Base-by-base conservation (phyloP, 2,888 invertebrate genomes). In the Ochropleura plecta region DNA sequence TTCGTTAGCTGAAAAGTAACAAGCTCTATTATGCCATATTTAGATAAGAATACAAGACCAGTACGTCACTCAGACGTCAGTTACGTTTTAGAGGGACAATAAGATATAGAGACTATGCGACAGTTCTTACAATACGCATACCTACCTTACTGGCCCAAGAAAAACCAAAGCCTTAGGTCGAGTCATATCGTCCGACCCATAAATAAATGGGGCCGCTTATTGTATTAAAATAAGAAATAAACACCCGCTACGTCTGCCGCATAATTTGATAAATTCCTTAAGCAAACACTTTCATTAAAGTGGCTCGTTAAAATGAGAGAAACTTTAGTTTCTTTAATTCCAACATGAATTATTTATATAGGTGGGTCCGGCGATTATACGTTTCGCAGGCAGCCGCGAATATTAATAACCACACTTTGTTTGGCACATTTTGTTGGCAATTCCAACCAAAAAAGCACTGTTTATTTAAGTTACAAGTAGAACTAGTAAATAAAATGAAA, bases 301-400 rank as follows among this genome's bases (percentile, higher is more conserved):
- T 79, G 70, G 70, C 70, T 85, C 83, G 81, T 81, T 90, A 88
- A 90, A 90, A 86, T 88, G 81, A 78, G 84, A 79, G 84, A 83
- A 91, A 90, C 87, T 91, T 89, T 79, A 88, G 90, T 85, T 90
- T 91, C 89, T 91, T 91, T 90, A 90, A 91, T 89, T 91, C 86
- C 83, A 78, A 76, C 88, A 90, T 91, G 90, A 90, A 91, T 91
- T 90, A 91, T 91, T 91, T 88, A 91, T 90, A 81, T 84, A 81
- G 85, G 86, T 83, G 84, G 88, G 85, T 84, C 82, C 83, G 76
- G 83, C 83, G 74, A 81, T 89, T 84, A 86, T 83, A 86, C 84
- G 83, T 87, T 76, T 81, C 70, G 77, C 63, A 79, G 84, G 85
- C 73, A 82, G 79, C 78, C 78, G 71, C 82, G 86, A 86, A 88